Conservation (phyloP, 2,113 vertebrate genomes). For the Dipodomys merriami region DNA sequence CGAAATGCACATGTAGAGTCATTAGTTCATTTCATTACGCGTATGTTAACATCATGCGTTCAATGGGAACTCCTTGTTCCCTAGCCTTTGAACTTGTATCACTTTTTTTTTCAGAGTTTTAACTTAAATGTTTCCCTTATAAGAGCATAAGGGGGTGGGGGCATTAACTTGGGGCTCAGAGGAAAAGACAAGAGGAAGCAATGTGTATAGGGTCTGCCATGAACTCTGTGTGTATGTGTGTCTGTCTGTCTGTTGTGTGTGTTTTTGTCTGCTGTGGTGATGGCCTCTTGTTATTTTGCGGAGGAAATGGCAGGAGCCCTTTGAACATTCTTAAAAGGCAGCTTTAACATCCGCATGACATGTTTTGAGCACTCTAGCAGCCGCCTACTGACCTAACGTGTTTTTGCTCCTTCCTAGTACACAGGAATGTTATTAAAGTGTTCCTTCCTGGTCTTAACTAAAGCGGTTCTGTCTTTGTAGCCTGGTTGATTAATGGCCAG, state of each 20-base stretch:
- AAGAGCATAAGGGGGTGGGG: background rate
- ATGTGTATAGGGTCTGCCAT: too few relatives aligned
- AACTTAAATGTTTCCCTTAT: background rate
- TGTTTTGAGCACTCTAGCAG: background rate
- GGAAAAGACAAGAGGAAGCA: background rate
- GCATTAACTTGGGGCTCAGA: background rate
- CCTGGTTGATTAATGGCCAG: slow-evolving; percentile 48
- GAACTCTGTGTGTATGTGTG: background rate
- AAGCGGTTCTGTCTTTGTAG: background rate
- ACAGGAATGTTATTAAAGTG: slow-evolving; percentile 55
- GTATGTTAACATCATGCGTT: background rate
- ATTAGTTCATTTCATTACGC: background rate
- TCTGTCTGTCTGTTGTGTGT: background rate
- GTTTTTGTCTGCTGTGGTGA: too few relatives aligned
- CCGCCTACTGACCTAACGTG: slow-evolving; percentile 44
- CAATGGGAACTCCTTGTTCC: background rate
- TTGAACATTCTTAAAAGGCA: background rate
- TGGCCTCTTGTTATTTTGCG: background rate
- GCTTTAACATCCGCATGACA: background rate
- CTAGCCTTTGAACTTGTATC: background rate
- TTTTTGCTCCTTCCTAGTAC: slow-evolving; percentile 27
- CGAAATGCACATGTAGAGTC: background rate
- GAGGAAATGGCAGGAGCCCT: background rate
- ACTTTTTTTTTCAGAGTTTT: background rate
- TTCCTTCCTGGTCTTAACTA: slow-evolving; percentile 17